Base-by-base conservation (phyloP, 1,140 invertebrate genomes). In the Eriosoma lanigerum region DNA sequence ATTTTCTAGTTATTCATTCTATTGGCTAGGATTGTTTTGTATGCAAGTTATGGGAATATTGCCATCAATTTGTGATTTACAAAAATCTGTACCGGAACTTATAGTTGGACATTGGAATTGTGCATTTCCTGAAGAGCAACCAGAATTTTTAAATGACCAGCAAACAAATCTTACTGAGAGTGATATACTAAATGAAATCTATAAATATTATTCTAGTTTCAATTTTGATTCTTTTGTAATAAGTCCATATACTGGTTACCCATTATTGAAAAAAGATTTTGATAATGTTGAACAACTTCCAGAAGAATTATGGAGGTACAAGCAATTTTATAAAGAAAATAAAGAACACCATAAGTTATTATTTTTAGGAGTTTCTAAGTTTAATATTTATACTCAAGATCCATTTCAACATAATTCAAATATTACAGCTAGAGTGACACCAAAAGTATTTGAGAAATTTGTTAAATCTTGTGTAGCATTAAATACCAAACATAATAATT, bases 341-440 rank as follows among this genome's bases (percentile, higher is more conserved):
- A 60, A 58, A 44, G 32, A 78, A 44, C 6, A 48, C 5, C 52
- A 46, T 0, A 60, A 78, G 21, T 60, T 48, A 48, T 60, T 60
- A 44, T 78, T 78, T 62, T 78, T 78, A 26, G 38, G 38, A 24
- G 60, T 15, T 58, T 17, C n/a, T 15, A 46, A 62, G 29, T 78
- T 29, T 62, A 76, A 60, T 26, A 78, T 78, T 38, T 78, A 78
- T 46, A 24, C 44, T 78, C 56, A 78, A 78, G 73, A 78, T 78
- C 73, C 73, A 58, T 78, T 78, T 78, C 73, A 78, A 78, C 73
- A 78, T 62, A 78, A 78, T 48, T 46, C 24, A 44, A 78, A 78
- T 60, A 78, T 78, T 62, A 58, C 52, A 24, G 73, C 56, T 12
- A 78, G 73, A 78, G 73, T 78, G 3, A 62, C 24, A 19, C 54